phyloP scores from a whole-genome alignment of 1,140 invertebrate genomes.

The Arctopsyche grandis region DNA sequence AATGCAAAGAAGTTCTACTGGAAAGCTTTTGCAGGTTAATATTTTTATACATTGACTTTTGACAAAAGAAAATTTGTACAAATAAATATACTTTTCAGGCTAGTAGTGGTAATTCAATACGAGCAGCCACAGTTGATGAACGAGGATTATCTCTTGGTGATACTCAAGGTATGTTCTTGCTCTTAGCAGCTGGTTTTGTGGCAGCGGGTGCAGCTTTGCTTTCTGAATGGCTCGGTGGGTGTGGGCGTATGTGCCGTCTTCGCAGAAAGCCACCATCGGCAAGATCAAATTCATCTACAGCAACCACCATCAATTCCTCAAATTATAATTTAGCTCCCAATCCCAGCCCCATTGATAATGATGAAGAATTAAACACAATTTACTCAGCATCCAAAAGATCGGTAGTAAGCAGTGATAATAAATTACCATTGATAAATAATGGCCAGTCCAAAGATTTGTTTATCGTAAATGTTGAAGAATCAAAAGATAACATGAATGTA shows the following conservation, averaged over 20 bases:
- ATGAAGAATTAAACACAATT: conserved; percentile 33
- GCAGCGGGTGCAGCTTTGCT: conserved; percentile 67
- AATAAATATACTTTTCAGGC: conserved; percentile 30
- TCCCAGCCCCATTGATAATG: conserved; percentile 18
- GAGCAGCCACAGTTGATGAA: conserved; percentile 69
- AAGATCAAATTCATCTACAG: conserved; percentile 11
- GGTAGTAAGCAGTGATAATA: not conserved
- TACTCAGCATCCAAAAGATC: conserved; percentile 36
- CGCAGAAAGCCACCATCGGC: conserved; percentile 52
- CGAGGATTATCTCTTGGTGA: conserved; percentile 76
- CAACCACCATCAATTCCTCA: conserved; percentile 40
- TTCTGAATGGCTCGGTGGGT: conserved; percentile 74
- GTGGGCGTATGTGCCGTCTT: conserved; percentile 66
- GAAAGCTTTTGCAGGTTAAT: conserved; percentile 69
- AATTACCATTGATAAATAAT: not conserved
- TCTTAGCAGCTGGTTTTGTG: conserved; percentile 74
- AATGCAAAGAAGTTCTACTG: conserved; percentile 69
- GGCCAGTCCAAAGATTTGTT: conserved; percentile 2
- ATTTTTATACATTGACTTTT: conserved; percentile 4
- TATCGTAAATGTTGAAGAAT: not conserved
- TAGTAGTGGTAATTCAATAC: conserved; percentile 47
- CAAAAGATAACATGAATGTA: not conserved
- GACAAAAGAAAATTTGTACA: no score
- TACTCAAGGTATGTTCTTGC: conserved; percentile 81
- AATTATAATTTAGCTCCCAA: conserved; percentile 26